Base-by-base conservation (phyloP, 2,113 vertebrate genomes). In the Puntigrus tetrazona region DNA sequence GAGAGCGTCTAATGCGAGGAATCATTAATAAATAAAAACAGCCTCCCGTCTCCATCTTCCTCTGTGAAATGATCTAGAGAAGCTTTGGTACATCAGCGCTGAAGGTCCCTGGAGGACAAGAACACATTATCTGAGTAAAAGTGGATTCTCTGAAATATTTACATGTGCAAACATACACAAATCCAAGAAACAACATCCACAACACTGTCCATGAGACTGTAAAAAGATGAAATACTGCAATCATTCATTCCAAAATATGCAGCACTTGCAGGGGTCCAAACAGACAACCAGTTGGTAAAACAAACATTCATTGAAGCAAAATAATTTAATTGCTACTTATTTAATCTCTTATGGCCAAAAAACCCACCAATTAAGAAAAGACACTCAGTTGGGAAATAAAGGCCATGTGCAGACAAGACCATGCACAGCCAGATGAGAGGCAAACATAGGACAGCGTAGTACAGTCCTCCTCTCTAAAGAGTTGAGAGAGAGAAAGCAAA, bases 1-100 rank as follows among this genome's bases (percentile, higher is more conserved):
- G 13, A 29, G 77, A 47, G 75, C 38, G 67, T 90, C 85, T 87
- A 92, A 92, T 88, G 89, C 86, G 90, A 89, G 85, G 83, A 8
- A 69, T 87, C 88, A 91, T 92, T 78, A 93, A 93, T 92, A 93
- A 91, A 89, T 89, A 89, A 92, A 88, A 86, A 86, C 41, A 67
- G 70, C 87, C 86, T 85, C 86, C 88, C 85, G 69, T 92, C 87
- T 90, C 81, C 82, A 81, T 88, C 79, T 36, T 7, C 11, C 9
- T 74, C 81, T 77, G 67, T 80, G 81, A 89, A 85, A 78, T 70
- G 81, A 25, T 88, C 87, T 88, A 89, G 88, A 91, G 45, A 84
- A 47, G 86, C 83, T 89, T 87, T 88, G 87, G 84, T 84, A 55
- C 77, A 85, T 78, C 76, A 79, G 78, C 74, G 77, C 67, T 63